These are phyloP conservation scores for Delichon dasypus DNA, from an alignment of 2,797 vertebrate species.

Conservation along the genomic window DNA sequence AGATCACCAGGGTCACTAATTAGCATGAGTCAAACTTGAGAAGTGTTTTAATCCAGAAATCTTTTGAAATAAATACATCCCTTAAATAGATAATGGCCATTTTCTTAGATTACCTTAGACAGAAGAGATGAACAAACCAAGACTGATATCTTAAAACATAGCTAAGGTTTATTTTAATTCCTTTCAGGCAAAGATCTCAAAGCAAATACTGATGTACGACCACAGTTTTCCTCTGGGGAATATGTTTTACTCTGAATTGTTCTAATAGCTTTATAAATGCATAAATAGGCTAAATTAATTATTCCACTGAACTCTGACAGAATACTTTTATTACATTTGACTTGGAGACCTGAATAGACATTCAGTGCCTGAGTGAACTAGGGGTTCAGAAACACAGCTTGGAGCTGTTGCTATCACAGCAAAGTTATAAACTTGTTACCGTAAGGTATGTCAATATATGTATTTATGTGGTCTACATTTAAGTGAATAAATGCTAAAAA, in stretches of 20 bases:
- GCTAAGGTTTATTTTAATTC: slow-evolving; percentile 13
- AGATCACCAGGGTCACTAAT: neutral
- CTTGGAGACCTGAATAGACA: neutral
- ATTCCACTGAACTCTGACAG: neutral
- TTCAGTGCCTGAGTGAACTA: neutral
- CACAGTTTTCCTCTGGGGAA: neutral
- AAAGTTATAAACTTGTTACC: neutral
- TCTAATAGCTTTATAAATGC: slow-evolving; percentile 1
- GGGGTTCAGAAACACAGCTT: neutral
- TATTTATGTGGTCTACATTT: neutral
- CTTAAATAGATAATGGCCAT: neutral
- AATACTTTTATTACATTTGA: neutral
- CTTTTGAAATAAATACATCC: neutral
- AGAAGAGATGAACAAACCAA: neutral
- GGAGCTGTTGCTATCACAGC: neutral
- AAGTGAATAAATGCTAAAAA: neutral
- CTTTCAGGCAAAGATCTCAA: slow-evolving; percentile 14
- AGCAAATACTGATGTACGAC: neutral
- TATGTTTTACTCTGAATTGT: neutral
- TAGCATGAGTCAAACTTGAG: neutral
- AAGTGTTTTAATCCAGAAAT: neutral
- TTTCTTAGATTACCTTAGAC: neutral
- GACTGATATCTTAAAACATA: neutral
- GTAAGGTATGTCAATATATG: neutral
- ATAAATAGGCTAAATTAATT: slow-evolving; percentile 3